phyloP scores from a whole-genome alignment of 2,797 vertebrate genomes.

The Serranus cabrilla region DNA sequence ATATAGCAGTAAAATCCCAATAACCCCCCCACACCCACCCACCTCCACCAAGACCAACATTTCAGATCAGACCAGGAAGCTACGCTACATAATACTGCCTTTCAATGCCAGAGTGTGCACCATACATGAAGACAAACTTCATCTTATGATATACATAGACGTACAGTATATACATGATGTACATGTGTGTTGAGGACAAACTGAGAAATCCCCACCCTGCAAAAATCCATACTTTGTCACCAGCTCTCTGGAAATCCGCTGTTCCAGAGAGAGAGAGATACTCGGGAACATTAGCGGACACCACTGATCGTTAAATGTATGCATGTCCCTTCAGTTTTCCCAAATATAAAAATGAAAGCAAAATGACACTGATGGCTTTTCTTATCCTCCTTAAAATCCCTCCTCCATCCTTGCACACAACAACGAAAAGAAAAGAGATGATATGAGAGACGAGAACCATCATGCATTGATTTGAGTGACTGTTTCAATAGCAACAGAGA shows the following conservation, averaged over 20 bases:
- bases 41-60: neutral
- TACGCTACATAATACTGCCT: conserved; percentile 88
- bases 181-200: conserved; percentile 72
- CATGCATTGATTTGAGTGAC: conserved; percentile 86
- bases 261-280: conserved; percentile 54
- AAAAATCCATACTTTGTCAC: conserved; percentile 34
- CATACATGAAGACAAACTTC: conserved; percentile 75
- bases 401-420: conserved; percentile 69
- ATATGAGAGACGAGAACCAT: conserved; percentile 84
- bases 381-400: conserved; percentile 56
- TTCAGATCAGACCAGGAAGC: conserved; percentile 59
- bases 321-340: conserved; percentile 61
- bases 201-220: conserved; percentile 36
- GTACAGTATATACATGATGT: conserved; percentile 83
- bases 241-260: conserved; percentile 32
- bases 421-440: conserved; percentile 62
- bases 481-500: conserved; percentile 74
- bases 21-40: conserved; percentile 6
- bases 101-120: conserved; percentile 67
- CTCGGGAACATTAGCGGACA: conserved; percentile 32
- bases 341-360: conserved; percentile 64
- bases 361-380: conserved; percentile 62
- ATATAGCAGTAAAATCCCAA: conserved; percentile 74
- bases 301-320: conserved; percentile 44
- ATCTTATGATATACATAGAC: conserved; percentile 75